Evolutionary conservation across 53 echinoderm and acorn worm species (phyloP), one percentile per base, ranked within the genome.

Genomic region (Patiria pectinifera): DNA sequence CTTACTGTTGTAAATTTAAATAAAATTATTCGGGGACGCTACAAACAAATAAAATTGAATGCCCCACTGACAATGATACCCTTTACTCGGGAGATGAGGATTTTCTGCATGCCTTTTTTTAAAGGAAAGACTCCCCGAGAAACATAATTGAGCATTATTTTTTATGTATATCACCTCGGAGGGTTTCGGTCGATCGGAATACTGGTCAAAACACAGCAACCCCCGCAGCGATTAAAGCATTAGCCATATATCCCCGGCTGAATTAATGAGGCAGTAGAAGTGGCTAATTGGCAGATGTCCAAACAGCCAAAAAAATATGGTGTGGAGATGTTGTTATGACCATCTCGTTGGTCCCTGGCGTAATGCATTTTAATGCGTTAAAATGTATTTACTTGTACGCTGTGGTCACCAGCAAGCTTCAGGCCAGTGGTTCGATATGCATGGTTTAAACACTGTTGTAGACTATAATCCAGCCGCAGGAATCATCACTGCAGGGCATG

Each of bases 261-360:
- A 70, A 18, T 70, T 19, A 70, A 35, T 43, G 43, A 77, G 77
- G 43, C 26, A 3, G 26, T 44, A 25, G 24, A 77, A 77, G 77
- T 77, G 43, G 10, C 21, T 77, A 77, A 77, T 77, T 77, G 77
- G 77, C 77, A 77, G 77, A 6, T 77, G 77, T 77, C 77, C 77
- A 77, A 77, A 77, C 77, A 77, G 26, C 10, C 6, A 35, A 35
- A 14, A 77, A 35, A 35, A 35, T 0, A 35, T 35, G 35, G 35
- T 35, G 35, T 35, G 35, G 35, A 35, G 35, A 35, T 35, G 14
- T n/a, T 77, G 77, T 77, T 11, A 21, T 70, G 70, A 21, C 70
- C 70, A 21, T 70, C 16, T 70, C 70, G 19, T 35, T 35, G 21
- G 16, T 70, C 70, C 19, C 70, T 18, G 70, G 19, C 70, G 70